Evolutionary conservation across 2,797 vertebrate species (phyloP).

Genomic region (Sebastes itinus): DNA sequence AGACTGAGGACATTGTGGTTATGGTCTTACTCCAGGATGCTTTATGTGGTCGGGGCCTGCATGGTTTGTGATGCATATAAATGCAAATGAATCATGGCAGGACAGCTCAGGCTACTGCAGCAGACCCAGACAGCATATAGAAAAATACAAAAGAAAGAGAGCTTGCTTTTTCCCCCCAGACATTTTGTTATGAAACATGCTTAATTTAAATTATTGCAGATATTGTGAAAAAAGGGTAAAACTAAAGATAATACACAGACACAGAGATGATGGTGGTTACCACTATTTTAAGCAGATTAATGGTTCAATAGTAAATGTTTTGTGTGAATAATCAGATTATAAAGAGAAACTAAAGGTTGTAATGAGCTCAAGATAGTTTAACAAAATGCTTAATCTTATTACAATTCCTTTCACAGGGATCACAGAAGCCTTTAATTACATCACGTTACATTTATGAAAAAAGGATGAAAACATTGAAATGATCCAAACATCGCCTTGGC

Average conservation of each 20-base stretch:
- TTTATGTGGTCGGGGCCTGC: conserved; percentile 11
- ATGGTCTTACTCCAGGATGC: conserved; percentile 10
- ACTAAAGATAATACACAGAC: neutral
- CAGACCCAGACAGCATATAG: neutral
- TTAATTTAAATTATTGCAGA: neutral
- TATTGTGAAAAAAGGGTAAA: neutral
- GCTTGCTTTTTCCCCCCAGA: neutral
- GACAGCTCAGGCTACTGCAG: neutral
- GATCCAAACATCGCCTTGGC: neutral
- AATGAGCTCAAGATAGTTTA: conserved; percentile 19
- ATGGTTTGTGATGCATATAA: conserved; percentile 42
- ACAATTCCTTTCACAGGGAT: conserved; percentile 8
- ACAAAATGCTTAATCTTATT: conserved; percentile 24
- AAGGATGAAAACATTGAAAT: neutral
- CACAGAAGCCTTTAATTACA: neutral
- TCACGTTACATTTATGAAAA: neutral
- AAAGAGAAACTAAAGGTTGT: conserved; percentile 4
- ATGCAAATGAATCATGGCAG: conserved; percentile 44
- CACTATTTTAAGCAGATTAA: conserved; percentile 16
- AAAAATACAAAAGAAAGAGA: neutral
- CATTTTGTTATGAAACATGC: neutral
- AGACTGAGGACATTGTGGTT: neutral
- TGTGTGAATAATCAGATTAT: conserved; percentile 26
- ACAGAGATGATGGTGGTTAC: neutral
- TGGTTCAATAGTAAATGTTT: conserved; percentile 15